Conservation (phyloP, 2,888 invertebrate genomes). For the Mythimna impura region DNA sequence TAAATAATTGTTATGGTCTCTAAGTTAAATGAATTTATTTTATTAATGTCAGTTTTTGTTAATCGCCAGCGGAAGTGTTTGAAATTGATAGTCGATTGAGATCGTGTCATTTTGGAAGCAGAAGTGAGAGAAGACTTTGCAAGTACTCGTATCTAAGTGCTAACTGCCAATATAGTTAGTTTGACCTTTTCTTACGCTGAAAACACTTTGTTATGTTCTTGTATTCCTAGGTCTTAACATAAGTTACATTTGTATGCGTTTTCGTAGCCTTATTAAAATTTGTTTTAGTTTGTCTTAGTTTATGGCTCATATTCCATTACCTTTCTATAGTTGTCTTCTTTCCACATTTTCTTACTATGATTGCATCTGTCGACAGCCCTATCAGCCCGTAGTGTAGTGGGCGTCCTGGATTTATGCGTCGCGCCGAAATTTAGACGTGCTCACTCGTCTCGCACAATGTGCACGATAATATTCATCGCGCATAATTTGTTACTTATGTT, state of each 20-base stretch:
- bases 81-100: conserved; percentile 12
- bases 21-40: conserved; percentile 27
- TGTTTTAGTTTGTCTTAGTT: neutral
- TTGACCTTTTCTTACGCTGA: neutral
- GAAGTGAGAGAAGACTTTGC: neutral
- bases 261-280: neutral
- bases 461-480: conserved; percentile 56
- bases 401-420: conserved; percentile 71
- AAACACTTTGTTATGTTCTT: neutral
- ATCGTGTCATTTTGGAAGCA: conserved; percentile 11
- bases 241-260: neutral
- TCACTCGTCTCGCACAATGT: conserved; percentile 55
- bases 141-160: neutral
- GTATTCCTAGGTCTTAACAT: neutral
- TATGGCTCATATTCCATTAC: neutral
- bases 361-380: conserved; percentile 45
- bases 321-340: neutral
- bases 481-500: conserved; percentile 55
- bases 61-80: conserved; percentile 27
- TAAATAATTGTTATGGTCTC: conserved; percentile 52
- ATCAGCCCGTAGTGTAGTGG: conserved; percentile 61
- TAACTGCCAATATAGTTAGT: neutral
- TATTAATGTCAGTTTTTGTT: conserved; percentile 13
- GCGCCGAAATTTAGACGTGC: conserved; percentile 71
- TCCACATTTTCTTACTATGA: neutral